Evolutionary conservation across 2,113 vertebrate genomes (phyloP).

Genomic region (Oreochromis aureus): DNA sequence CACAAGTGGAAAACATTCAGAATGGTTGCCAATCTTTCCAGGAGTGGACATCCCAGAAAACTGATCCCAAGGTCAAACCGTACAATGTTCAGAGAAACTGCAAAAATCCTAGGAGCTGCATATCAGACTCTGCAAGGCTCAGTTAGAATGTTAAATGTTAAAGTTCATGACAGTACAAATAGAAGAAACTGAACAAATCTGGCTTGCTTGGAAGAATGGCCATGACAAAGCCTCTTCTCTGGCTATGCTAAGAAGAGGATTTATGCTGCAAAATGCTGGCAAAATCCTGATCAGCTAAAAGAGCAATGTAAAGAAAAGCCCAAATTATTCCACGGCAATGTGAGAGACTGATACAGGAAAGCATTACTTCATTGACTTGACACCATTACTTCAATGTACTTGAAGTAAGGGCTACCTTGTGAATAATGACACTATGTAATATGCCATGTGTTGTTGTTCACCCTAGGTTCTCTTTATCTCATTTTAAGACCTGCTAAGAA

Average conservation of each 20-base stretch:
- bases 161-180: background rate
- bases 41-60: background rate
- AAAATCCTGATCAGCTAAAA: background rate
- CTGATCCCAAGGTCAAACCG: background rate
- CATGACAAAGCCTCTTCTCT: background rate
- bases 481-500: background rate
- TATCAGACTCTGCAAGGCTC: background rate
- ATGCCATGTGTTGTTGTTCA: background rate
- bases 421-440: background rate
- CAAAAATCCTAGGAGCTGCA: background rate
- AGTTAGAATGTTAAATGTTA: background rate
- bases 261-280: background rate
- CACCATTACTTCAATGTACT: background rate
- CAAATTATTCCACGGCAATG: background rate
- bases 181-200: background rate
- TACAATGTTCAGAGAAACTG: background rate
- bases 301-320: background rate
- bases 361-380: background rate
- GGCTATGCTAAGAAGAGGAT: background rate
- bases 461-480: background rate
- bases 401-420: background rate
- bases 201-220: background rate
- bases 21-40: background rate
- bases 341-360: background rate
- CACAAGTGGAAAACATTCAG: background rate